Base-by-base conservation (phyloP, 1,140 invertebrate genomes). In the Trachymyrmex septentrionalis region DNA sequence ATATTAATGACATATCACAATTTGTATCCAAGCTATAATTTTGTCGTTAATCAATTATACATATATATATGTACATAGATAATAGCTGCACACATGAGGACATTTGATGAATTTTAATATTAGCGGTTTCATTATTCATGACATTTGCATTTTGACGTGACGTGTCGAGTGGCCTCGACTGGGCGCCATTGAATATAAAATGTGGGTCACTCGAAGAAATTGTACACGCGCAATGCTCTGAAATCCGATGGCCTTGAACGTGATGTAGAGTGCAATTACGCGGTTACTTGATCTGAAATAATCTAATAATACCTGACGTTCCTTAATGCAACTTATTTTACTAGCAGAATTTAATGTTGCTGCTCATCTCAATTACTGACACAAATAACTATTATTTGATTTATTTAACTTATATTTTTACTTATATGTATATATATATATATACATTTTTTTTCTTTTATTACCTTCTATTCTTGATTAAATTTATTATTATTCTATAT, bases 161-260 rank as follows among this genome's bases (percentile, higher is more conserved):
- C 48, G 14, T 85, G 16, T 69, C 86, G 73, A 75, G 16, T 88
- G 61, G 73, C 75, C 69, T 53, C 67, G 61, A 76, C 78, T 53
- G 66, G 48, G 50, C 59, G 59, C 34, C 81, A 34, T 73, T 75
- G 48, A 78, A 53, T 27, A 63, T 77, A 67, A 61, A 72, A 90
- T 90, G 21, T 90, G 66, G 86, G 89, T 90, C 88, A 90, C 12
- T 59, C 44, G 34, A 78, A 86, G 80, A 77, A 88, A 85, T 73
- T 71, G 78, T 81, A 38, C 63, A 59, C 88, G 84, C 64, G 57
- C 50, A 50, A 24, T 34, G n/a, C 67, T 44, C 38, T 85, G 44
- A 69, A 77, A 72, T 53, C 30, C 27, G 21, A 48, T 50, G 64
- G 69, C 88, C 86, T 90, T 90, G 88, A 90, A 90, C 69, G 27